A percentile compares a stretch with the other conserved stretches of the same genome.
Conservation (phyloP, 2,797 vertebrate genomes). For the Apogon talboti region DNA sequence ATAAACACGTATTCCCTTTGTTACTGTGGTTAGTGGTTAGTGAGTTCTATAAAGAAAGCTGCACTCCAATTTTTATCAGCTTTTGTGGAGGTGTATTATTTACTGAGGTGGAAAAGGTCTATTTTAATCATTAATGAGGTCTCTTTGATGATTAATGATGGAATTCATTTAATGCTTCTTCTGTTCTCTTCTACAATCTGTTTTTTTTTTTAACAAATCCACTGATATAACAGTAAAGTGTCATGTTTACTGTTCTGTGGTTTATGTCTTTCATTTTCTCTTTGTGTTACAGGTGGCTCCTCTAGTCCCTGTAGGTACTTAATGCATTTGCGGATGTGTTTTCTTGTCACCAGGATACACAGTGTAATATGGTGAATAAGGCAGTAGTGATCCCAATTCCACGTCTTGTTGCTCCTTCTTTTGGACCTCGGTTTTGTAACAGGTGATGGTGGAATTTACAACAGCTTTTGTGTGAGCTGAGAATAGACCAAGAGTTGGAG, state of each 20-base stretch:
- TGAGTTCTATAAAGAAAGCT: too few species aligned
- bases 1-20: too few species aligned
- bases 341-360: neutral
- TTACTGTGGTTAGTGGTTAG: too few species aligned
- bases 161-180: too few species aligned
- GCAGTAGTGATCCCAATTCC: neutral
- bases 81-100: too few species aligned
- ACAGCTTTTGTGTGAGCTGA: constrained; percentile 52
- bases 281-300: neutral
- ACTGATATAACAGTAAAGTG: too few species aligned
- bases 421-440: constrained; percentile 31
- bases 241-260: neutral
- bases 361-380: neutral
- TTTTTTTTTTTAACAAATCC: neutral
- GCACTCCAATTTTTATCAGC: too few species aligned
- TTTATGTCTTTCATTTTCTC: neutral
- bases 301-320: neutral
- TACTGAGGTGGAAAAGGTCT: too few species aligned
- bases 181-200: too few species aligned
- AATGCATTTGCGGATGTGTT: neutral
- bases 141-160: too few species aligned
- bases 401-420: constrained; percentile 11
- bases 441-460: constrained; percentile 60
- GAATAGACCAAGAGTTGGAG: constrained; percentile 50
- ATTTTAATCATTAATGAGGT: too few species aligned